Evolutionary conservation across 1,140 invertebrate genomes (phyloP), one percentile per base, ranked within the genome.

Genomic region (Saccostrea cuccullata): DNA sequence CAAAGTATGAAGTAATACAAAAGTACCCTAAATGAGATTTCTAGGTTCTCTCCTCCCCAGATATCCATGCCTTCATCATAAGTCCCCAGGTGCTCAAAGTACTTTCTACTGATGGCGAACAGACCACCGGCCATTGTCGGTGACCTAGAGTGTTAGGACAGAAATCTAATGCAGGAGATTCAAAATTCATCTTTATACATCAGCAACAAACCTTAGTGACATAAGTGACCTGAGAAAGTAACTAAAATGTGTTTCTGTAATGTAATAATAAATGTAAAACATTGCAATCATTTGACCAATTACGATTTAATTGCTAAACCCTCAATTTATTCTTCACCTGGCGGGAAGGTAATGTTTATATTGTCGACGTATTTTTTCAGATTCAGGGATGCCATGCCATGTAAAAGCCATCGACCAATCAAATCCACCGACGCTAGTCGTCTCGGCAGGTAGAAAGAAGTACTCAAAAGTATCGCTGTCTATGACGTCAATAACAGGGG

Each of bases 41-140:
- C 98, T 56, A 99, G 96, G 95, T 99, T 99, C 95, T 99, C 98
- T 4, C 98, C 98, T 55, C 99, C 99, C 96, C 96, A 97, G 64
- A 96, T 96, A 87, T 97, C 98, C 91, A 99, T 96, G 93, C 93
- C 94, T 26, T 92, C 90, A 88, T 95, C 94, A 84, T 95, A 95
- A 1, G 93, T 94, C 11, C 98, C 98, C 13, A 99, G 96, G 91
- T 98, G 95, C 89, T 96, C 96, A 95, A 99, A 99, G 95, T 98
- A 99, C 82, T 97, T 95, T 30, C 97, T 96, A 92, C 98, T 96
- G 23, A 99, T 98, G 0, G 99, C 98, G 96, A 99, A 99, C 85
- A 99, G 94, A 12, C 94, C 94, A 6, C 94, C 94, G 40, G 94
- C 93, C 92, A 99, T 99, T 1, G 98, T 99, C 0, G 98, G 98